Base-by-base conservation (phyloP, 2,113 vertebrate species). In the Corythaeola cristata region DNA sequence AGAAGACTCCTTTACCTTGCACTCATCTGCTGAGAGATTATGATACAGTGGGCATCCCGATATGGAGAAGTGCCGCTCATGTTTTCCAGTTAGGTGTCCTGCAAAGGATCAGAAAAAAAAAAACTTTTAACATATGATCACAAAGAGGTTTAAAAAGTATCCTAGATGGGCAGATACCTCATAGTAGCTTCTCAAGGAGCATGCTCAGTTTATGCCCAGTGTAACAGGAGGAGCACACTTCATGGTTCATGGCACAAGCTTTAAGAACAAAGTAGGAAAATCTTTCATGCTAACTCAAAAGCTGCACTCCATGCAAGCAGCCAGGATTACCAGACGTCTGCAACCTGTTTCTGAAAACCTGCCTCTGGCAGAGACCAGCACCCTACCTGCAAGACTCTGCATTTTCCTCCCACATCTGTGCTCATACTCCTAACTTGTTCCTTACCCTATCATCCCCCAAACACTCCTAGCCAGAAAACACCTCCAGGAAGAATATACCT, bases 71-170 rank as follows among this genome's bases (percentile, higher is more conserved):
- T 99, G 99, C 41, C 99, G 98, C 95, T 99, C 99, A 3, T 99
- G 99, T 92, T 99, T 99, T 85, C 99, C 99, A 27, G 99, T 99
- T 55, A 99, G 98, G 73, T 99, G 99, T 66, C 99, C 99, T 99
- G 95, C 71, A 60, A 33, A 84, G 76, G 75, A 59, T 8, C 47
- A 92, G 53, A 18, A 16, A 50, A 68, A 69, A 50, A 68, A 69
- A 20, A 4, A 7, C 8, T 44, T 13, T 45, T 15, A 76, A 30
- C 2, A 33, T 8, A 41, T 1, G 26, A 20, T 2, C 60, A 75
- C 11, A 13, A 11, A 47, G 27, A 37, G 4, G 21, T 45, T 53
- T n/a, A 2, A 35, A 7, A 22, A 39, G 23, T 6, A 32, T 13
- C 44, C 66, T 24, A 77, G 59, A 7, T 8, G 37, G 45, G 15